Base-by-base conservation (phyloP, 2,797 vertebrate species). In the Distichodus sexfasciatus region DNA sequence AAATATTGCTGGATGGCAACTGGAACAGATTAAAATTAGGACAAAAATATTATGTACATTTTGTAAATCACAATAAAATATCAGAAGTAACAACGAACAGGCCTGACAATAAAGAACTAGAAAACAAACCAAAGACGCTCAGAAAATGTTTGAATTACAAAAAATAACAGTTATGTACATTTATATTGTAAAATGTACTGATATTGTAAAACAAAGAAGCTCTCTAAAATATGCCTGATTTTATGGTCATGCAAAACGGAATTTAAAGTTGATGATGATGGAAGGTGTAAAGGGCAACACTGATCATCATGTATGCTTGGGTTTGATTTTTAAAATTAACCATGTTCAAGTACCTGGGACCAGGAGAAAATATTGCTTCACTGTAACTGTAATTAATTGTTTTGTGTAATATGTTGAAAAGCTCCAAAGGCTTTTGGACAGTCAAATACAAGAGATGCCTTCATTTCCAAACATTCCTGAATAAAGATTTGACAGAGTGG, bases 401-500 rank as follows among this genome's bases (percentile, higher is more conserved):
- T 59, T 75, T 72, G 76, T 68, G 68, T 31, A 72, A 77, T 77
- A 71, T 59, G 68, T 40, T 36, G 64, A 71, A 35, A 74, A 60
- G 58, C 68, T 58, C 64, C 51, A 55, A 67, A 68, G 72, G 64
- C 40, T 53, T 54, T 53, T 7, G 58, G 58, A 74, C 58, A 64
- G 46, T 24, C 33, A 53, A 54, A 12, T 17, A 58, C 59, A 38
- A 66, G 35, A 50, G 24, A 68, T 26, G 60, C 29, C 44, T 53
- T 64, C 10, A 62, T 46, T 26, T 41, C 72, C 69, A 78, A 72
- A 69, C 59, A 68, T 64, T 24, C 57, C 23, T 72, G 75, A 66
- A 76, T 65, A 76, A 71, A 76, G 79, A 79, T 79, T 87, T 83
- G 79, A 85, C 75, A 80, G 76, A 70, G 58, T 67, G 82, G 55